Evolutionary conservation across 2,888 invertebrate genomes (phyloP).

Genomic region (Acanthosepion lycidas): DNA sequence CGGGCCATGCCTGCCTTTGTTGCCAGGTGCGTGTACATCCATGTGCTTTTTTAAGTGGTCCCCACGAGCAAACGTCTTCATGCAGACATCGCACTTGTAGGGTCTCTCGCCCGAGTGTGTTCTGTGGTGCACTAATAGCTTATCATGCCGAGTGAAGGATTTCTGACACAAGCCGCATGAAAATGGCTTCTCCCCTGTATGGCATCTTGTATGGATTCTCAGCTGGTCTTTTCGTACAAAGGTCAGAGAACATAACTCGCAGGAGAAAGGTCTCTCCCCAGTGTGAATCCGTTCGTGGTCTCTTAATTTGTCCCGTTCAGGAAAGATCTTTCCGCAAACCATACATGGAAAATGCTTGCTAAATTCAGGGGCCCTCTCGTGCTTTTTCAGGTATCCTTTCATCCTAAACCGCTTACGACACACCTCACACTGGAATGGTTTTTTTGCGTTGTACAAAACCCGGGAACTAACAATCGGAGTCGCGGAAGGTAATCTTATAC

Average conservation of each 20-base stretch:
- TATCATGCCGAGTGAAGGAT: not conserved
- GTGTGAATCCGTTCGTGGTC: constrained; percentile 37
- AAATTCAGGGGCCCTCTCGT: constrained; percentile 34
- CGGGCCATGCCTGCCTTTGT: not conserved
- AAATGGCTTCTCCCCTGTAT: not conserved
- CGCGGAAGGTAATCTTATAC: not conserved
- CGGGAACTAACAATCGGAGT: not conserved
- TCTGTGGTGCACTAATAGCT: not conserved
- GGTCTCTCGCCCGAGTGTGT: not conserved
- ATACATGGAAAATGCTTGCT: constrained; percentile 34
- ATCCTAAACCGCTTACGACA: constrained; percentile 25
- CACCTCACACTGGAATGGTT: not conserved
- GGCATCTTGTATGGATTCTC: constrained; percentile 34
- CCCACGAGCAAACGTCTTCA: not conserved
- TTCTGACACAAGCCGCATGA: not conserved
- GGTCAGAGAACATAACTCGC: not conserved
- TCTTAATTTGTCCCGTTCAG: constrained; percentile 13
- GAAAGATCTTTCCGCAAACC: constrained; percentile 33
- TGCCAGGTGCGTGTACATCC: not conserved
- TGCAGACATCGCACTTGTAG: not conserved
- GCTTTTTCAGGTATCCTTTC: not conserved
- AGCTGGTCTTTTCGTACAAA: constrained; percentile 36
- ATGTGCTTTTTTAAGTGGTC: constrained; percentile 36
- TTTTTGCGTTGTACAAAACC: not conserved
- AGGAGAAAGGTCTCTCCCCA: not conserved